A percentile compares a stretch with the other conserved stretches of the same genome.
phyloP scores from a whole-genome alignment of 2,888 invertebrate genomes.

The Gymnocheta viridis region DNA sequence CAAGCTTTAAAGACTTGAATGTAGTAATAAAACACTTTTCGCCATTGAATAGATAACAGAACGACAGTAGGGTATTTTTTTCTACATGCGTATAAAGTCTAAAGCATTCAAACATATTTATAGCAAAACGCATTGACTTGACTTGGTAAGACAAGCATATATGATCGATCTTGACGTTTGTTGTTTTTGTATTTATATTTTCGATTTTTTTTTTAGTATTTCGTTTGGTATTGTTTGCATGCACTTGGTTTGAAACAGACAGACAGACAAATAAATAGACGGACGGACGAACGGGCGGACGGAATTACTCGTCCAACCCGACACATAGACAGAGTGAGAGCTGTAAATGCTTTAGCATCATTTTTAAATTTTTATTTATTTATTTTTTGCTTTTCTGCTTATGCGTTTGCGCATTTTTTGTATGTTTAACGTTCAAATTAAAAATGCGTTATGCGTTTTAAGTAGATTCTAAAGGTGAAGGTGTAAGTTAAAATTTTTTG shows the following conservation, averaged over 20 bases:
- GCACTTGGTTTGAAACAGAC: slow-evolving; percentile 49
- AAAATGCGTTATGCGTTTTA: slow-evolving; percentile 69
- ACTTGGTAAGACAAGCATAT: slow-evolving; percentile 69
- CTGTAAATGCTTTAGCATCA: slow-evolving; percentile 61
- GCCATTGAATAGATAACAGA: background rate
- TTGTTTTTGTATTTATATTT: slow-evolving; percentile 43
- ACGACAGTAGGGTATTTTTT: slow-evolving; percentile 40
- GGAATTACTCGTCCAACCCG: background rate
- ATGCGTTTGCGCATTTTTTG: slow-evolving; percentile 27
- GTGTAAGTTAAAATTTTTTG: slow-evolving; percentile 65
- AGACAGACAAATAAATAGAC: background rate
- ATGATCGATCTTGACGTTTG: slow-evolving; percentile 70
- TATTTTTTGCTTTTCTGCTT: slow-evolving; percentile 7
- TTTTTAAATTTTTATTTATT: background rate
- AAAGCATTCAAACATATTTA: slow-evolving; percentile 63
- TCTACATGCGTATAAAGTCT: slow-evolving; percentile 33
- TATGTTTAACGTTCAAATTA: slow-evolving; percentile 63
- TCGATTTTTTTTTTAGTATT: slow-evolving; percentile 18
- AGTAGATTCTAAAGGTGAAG: slow-evolving; percentile 70
- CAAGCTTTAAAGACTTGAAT: too few species aligned
- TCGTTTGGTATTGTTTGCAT: slow-evolving; percentile 61
- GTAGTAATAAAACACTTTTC: too few species aligned
- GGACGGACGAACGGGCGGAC: background rate
- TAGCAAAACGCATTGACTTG: slow-evolving; percentile 68
- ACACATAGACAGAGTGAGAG: slow-evolving; percentile 10